These are phyloP conservation scores for Gymnogyps californianus DNA, from an alignment of 2,113 vertebrate species.

Conservation along the genomic window DNA sequence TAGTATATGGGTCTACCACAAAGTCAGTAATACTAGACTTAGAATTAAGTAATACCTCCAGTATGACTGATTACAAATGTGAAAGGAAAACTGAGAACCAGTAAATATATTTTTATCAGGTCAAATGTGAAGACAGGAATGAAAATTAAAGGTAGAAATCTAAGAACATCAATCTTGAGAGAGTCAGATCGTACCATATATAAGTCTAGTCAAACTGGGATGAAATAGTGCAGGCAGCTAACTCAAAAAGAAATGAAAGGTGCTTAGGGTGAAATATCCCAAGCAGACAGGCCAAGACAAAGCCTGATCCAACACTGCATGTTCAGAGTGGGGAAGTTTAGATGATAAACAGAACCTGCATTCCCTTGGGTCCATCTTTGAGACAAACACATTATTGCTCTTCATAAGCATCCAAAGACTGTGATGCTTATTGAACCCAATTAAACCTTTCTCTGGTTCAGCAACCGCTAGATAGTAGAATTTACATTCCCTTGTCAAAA, in stretches of 20 bases:
- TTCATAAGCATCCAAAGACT: slow-evolving; percentile 4
- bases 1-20: neutral
- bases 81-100: slow-evolving; percentile 14
- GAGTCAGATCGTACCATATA: neutral
- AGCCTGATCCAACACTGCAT: neutral
- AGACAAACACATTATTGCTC: neutral
- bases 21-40: neutral
- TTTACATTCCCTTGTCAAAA: slow-evolving; percentile 44
- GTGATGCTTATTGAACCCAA: slow-evolving; percentile 18
- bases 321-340: neutral
- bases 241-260: slow-evolving; percentile 7
- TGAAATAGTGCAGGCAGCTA: slow-evolving; percentile 25
- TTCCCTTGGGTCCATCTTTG: neutral
- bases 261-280: neutral
- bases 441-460: slow-evolving; percentile 38
- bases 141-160: slow-evolving; percentile 48
- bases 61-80: slow-evolving; percentile 19
- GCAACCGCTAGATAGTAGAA: neutral
- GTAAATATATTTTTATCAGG: slow-evolving; percentile 52
- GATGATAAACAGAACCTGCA: neutral
- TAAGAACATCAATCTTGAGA: slow-evolving; percentile 20
- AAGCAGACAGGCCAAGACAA: neutral
- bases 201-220: neutral
- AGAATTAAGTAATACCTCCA: neutral
- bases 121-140: slow-evolving; percentile 20